Evolutionary conservation across 2,888 invertebrate genomes (phyloP).

Genomic region (Rhamphomyia laevipes): DNA sequence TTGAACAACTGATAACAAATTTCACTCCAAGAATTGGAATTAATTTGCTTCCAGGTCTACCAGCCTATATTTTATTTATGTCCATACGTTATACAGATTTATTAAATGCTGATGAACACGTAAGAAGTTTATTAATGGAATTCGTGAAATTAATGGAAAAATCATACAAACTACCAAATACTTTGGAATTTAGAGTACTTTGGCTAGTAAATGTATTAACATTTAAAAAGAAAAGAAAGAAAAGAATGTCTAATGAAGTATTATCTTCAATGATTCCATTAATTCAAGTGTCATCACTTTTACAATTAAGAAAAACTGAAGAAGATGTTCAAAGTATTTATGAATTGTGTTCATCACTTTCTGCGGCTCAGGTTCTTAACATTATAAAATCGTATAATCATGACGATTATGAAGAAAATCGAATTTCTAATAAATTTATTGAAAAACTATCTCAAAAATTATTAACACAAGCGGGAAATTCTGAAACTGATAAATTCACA

Average conservation of each 20-base stretch:
- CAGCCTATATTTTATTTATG: constrained; percentile 94
- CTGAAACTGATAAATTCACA: constrained; percentile 32
- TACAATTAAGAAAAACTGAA: constrained; percentile 90
- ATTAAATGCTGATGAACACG: constrained; percentile 88
- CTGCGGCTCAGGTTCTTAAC: constrained; percentile 69
- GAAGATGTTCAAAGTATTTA: constrained; percentile 85
- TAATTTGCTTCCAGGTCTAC: constrained; percentile 74
- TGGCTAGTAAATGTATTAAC: constrained; percentile 76
- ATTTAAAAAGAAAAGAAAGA: constrained; percentile 57
- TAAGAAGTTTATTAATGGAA: constrained; percentile 62
- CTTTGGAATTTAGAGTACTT: constrained; percentile 68
- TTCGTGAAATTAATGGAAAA: constrained; percentile 72
- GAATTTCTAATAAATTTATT: constrained; percentile 32
- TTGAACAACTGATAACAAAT: constrained; percentile 69
- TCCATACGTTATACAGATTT: constrained; percentile 92
- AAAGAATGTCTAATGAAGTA: constrained; percentile 54
- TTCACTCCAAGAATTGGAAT: constrained; percentile 62
- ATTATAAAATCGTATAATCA: constrained; percentile 35
- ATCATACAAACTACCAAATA: constrained; percentile 59
- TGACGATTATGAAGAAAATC: constrained; percentile 35
- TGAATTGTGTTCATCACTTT: constrained; percentile 85
- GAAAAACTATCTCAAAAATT: constrained; percentile 32
- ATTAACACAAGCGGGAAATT: constrained; percentile 24
- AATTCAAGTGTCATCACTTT: constrained; percentile 86
- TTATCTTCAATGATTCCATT: constrained; percentile 73